Base-by-base conservation (phyloP, 2,888 invertebrate genomes). In the Bedellia somnulentella region DNA sequence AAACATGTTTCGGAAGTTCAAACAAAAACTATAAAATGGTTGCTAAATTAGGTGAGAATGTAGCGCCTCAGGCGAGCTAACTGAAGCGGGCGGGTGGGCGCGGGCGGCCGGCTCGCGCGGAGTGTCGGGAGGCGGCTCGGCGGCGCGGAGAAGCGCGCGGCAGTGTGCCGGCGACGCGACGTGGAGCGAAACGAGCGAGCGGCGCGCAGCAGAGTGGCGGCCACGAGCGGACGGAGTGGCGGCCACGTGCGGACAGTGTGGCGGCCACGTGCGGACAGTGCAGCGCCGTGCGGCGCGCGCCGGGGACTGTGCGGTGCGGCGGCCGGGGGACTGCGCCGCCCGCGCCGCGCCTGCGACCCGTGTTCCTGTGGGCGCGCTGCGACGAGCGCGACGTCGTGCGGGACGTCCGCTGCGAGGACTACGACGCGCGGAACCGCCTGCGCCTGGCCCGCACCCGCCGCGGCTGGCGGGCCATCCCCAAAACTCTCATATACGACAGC, bases 371-470 rank as follows among this genome's bases (percentile, higher is more conserved):
- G 89, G 87, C 87, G 38, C 85, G 86, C 53, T n/a, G n/a, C n/a
- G 87, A 88, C 59, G 79, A 82, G 39, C 82, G 82, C 45, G 86
- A 89, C 63, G 86, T 87, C 38, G 89, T 91, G 60, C 84, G 88
- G 53, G 87, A 88, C 63, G 89, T 91, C 46, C 83, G 85, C 61
- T 89, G 89, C 71, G 91, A 91, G 64, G 90, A 91, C 59, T 90
- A 90, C 79, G 90, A 91, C 75, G 83, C 86, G 57, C 78, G 88
- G 35, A 91, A 91, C 68, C 86, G 90, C 36, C 87, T 91, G 49
- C 84, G 87, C 47, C 75, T 91, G 53, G 87, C 88, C 43, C 89
- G 89, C 56, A 89, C 89, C 13, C 79, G 86, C 24, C 80, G 81
- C 56, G 89, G 90, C 47, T 90, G 90, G 91, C 82, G 86, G 35